phyloP scores from a whole-genome alignment of 2,113 vertebrate species.

The Ceratotherium simum region DNA sequence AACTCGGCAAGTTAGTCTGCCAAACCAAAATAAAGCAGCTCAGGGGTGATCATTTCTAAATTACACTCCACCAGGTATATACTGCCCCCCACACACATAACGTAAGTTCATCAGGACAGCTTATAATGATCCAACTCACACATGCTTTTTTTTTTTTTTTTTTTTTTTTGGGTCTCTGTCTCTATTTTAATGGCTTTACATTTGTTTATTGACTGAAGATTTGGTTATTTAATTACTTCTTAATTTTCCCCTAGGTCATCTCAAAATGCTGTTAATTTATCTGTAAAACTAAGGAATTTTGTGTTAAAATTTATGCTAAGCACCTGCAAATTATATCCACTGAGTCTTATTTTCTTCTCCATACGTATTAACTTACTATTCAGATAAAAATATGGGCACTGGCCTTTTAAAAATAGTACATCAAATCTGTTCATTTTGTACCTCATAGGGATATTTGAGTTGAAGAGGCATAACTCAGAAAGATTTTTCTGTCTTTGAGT shows the following conservation, averaged over 20 bases:
- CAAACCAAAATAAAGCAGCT: not conserved
- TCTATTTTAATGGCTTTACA: slow-evolving; percentile 9
- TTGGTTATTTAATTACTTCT: slow-evolving; percentile 31
- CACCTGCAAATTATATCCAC: not conserved
- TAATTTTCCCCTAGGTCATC: not conserved
- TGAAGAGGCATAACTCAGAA: not conserved
- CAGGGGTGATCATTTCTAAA: not conserved
- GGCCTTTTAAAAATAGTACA: not conserved
- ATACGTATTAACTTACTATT: slow-evolving; percentile 32
- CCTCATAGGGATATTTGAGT: not conserved
- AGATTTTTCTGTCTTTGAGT: slow-evolving; percentile 34
- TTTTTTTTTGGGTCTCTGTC: not conserved
- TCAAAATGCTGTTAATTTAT: slow-evolving; percentile 6
- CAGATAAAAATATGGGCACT: not conserved
- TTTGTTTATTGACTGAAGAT: slow-evolving; percentile 43
- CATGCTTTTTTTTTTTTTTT: not conserved
- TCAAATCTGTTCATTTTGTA: slow-evolving; percentile 8
- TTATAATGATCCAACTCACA: not conserved
- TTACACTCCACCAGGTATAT: not conserved
- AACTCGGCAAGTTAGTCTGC: not conserved
- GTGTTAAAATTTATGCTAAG: slow-evolving; percentile 14
- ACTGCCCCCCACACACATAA: too few relatives aligned
- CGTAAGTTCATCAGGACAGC: not conserved
- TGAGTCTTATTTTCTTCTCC: slow-evolving; percentile 30
- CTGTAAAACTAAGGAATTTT: slow-evolving; percentile 14